Base-by-base conservation (phyloP, 2,113 vertebrate genomes). In the Petrocephalus microphthalmus region DNA sequence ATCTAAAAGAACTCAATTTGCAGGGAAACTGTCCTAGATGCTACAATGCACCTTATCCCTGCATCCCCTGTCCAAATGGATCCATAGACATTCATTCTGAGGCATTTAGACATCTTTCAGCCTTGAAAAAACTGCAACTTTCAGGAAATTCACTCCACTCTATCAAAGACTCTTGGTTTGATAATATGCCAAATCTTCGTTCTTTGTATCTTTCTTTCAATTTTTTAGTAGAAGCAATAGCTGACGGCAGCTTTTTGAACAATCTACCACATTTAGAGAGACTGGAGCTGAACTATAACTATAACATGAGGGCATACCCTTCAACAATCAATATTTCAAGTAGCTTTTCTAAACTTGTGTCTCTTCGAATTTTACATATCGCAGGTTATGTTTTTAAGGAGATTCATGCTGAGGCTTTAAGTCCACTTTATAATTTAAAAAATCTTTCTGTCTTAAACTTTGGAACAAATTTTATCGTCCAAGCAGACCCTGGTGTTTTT, bases 21-120 rank as follows among this genome's bases (percentile, higher is more conserved):
- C 64, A 94, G 33, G 95, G 95, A 5, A 97, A 96, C 89, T 97
- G 96, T 87, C 96, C 96, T 0, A 94, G 96, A 89, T 97, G 95
- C 90, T 67, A 87, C 84, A 94, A 90, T 20, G 92, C 94, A 42
- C 92, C 91, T 6, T 95, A 88, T 89, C 92, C 92, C 0, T 95
- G 94, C 90, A 89, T 94, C 22, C 47, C 92, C 2, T 95, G 94
- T 25, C 37, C 87, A 88, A 95, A 95, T 0, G 0, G 0, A 5
- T 93, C 91, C n/a, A 89, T 95, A 87, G 0, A 54, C 42, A 96
- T 96, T 86, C 88, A 95, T 89, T 22, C 90, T 5, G 13, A 90
- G 56, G 92, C 94, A 64, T 96, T 96, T 89, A 0, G 92, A 15
- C 49, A 2, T 7, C 92, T 96, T 2, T 86, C 0, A 52, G 22